Evolutionary conservation across 2,888 invertebrate species (phyloP).

Genomic region (Ormyrus nitidulus): DNA sequence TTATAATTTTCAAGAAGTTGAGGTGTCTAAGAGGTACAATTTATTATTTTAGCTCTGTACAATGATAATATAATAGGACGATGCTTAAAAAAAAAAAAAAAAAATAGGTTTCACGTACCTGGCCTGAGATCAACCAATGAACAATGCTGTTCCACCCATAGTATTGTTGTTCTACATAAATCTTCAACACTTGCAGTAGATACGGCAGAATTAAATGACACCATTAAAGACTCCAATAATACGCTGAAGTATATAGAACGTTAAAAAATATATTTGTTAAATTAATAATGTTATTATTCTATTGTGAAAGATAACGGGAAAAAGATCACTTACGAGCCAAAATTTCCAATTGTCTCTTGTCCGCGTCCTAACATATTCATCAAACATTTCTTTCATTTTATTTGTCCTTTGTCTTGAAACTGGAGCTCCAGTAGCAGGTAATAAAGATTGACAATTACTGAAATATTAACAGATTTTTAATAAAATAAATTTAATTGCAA

Average conservation of each 20-base stretch:
- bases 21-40: too few species aligned
- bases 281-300: not conserved
- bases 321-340: constrained; percentile 87
- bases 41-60: too few species aligned
- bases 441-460: constrained; percentile 94
- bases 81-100: not conserved
- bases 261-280: constrained; percentile 59
- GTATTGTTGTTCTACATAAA: constrained; percentile 91
- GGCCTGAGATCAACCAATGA: constrained; percentile 95
- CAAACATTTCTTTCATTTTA: constrained; percentile 95
- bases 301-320: too few species aligned
- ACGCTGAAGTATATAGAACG: constrained; percentile 86
- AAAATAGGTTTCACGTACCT: constrained; percentile 78
- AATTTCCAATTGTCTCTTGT: constrained; percentile 97
- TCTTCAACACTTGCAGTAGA: constrained; percentile 94
- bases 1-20: too few species aligned
- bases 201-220: constrained; percentile 93
- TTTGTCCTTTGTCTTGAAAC: constrained; percentile 92
- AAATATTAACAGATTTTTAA: constrained; percentile 3
- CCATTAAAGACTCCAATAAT: constrained; percentile 91
- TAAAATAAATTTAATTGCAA: not conserved
- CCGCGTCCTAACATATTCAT: constrained; percentile 90
- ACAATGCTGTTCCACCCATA: constrained; percentile 98
- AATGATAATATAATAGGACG: too few species aligned
- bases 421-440: constrained; percentile 97